A percentile compares a stretch with the other conserved stretches of the same genome.
phyloP scores from a whole-genome alignment of 2,888 invertebrate genomes.

The Biston betularia region DNA sequence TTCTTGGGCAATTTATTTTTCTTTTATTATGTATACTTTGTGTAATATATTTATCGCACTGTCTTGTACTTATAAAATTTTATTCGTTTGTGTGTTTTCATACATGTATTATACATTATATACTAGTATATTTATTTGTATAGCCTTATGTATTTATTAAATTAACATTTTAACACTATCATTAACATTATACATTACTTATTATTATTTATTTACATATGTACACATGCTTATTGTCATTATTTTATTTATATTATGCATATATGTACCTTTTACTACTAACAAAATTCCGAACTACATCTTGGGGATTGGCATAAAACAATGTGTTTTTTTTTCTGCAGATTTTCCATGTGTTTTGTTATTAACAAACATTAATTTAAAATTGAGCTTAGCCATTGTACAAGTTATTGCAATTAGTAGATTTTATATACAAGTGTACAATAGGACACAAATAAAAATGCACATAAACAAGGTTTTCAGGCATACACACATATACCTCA shows the following conservation, averaged over 20 bases:
- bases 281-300: conserved; percentile 10
- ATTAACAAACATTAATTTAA: conserved; percentile 31
- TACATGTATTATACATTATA: not conserved
- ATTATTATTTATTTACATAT: not conserved
- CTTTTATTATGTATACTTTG: conserved; percentile 7
- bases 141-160: not conserved
- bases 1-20: conserved; percentile 8
- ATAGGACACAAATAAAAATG: not conserved
- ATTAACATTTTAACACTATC: not conserved
- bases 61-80: not conserved
- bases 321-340: not conserved
- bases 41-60: not conserved
- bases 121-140: not conserved
- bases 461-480: no score
- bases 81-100: not conserved
- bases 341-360: conserved; percentile 19
- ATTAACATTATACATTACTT: conserved; percentile 1
- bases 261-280: conserved; percentile 7
- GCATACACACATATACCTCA: no score
- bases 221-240: no score
- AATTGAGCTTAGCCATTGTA: conserved; percentile 14
- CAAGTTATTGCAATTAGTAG: not conserved
- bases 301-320: conserved; percentile 2
- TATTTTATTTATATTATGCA: no score
- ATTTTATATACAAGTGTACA: not conserved